phyloP scores from a whole-genome alignment of 2,888 invertebrate species.

The Cryptocephalus moraei region DNA sequence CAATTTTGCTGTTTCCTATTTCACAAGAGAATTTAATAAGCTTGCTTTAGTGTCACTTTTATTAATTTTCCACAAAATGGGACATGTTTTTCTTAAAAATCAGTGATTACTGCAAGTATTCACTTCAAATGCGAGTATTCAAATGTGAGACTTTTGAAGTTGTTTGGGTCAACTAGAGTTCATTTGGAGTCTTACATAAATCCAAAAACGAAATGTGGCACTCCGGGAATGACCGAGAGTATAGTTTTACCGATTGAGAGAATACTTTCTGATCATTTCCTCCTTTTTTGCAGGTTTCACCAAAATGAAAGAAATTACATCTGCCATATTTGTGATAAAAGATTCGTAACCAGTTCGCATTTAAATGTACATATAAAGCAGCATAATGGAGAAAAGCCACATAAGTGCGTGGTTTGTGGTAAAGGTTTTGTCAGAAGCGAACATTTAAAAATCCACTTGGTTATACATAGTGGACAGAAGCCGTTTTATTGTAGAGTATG shows the following conservation, averaged over 20 bases:
- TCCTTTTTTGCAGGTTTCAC: conserved; percentile 22
- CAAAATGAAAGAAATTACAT: conserved; percentile 23
- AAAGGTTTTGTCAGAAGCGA: conserved; percentile 44
- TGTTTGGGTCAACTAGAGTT: too few relatives aligned
- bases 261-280: neutral
- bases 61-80: too few relatives aligned
- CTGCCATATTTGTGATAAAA: conserved; percentile 24
- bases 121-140: too few relatives aligned
- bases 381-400: conserved; percentile 26
- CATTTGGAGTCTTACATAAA: neutral
- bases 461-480: conserved; percentile 49
- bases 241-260: too few relatives aligned
- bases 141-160: too few relatives aligned
- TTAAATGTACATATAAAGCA: conserved; percentile 26
- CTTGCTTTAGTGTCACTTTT: too few relatives aligned
- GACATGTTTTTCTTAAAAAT: too few relatives aligned
- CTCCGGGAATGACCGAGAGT: too few relatives aligned
- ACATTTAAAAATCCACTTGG: conserved; percentile 42
- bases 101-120: too few relatives aligned
- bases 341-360: conserved; percentile 29
- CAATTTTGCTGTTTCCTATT: too few relatives aligned
- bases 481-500: conserved; percentile 47
- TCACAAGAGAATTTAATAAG: too few relatives aligned
- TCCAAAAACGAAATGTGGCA: neutral
- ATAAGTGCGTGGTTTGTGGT: conserved; percentile 42